Base-by-base conservation (phyloP, 2,113 vertebrate species). In the Guaruba guarouba region DNA sequence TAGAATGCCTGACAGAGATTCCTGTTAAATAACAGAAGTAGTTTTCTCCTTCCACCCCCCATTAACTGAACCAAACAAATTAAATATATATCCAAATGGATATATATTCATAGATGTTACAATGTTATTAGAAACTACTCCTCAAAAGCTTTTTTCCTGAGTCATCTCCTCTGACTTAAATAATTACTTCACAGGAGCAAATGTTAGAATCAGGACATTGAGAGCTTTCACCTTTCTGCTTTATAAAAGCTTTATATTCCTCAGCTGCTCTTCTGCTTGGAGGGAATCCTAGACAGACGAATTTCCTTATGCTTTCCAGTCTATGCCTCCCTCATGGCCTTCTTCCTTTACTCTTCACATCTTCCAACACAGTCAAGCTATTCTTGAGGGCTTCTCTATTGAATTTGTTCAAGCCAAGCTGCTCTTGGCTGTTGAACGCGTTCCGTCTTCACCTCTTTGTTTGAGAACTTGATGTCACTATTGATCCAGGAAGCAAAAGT, bases 171-270 rank as follows among this genome's bases (percentile, higher is more conserved):
- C 31, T 86, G 79, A 90, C 31, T 82, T 69, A 71, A 91, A 64
- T 90, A 92, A 90, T 88, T 10, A 71, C 15, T 91, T 86, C 57
- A 41, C 63, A 64, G 57, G 39, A 86, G 52, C 48, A 81, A 63
- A 25, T 1, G 0, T 61, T 73, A 46, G 19, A 19, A 90, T 86
- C 82, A 88, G 57, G 62, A 62, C 3, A 4, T 81, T 35, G 90
- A 71, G 76, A 81, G 15, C 18, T 71, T 90, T 83, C 61, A 90
- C 61, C 74, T 93, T 82, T 73, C 52, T 90, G 24, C 48, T 52
- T 84, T 82, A 24, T 91, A 57, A 82, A 94, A 82, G 31, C 69
- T 90, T 90, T 93, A 27, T 88, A 68, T 93, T 92, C 55, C 73
- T 96, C 37, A 84, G 19, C 28, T 62, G 16, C n/a, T 88, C 25